Evolutionary conservation across 2,113 vertebrate species (phyloP).

Genomic region (Lanius collurio): DNA sequence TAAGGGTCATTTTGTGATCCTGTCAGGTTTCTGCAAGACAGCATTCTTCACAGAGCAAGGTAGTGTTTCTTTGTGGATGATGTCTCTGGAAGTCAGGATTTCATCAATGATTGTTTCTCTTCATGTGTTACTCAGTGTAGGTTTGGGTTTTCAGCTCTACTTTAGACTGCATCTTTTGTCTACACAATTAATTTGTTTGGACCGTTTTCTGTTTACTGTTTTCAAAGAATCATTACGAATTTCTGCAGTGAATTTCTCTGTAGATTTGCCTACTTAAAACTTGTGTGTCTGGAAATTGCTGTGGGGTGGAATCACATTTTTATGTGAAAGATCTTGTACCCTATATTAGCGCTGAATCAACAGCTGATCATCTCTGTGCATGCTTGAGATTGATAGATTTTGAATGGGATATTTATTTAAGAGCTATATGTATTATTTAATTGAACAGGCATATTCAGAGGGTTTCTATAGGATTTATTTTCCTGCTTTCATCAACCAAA

Average conservation of each 20-base stretch:
- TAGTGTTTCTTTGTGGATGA: accelerated
- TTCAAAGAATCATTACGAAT: background rate
- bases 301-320: background rate
- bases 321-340: background rate
- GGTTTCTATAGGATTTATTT: background rate
- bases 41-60: background rate
- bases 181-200: background rate
- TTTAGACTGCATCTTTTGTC: background rate
- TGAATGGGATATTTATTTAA: background rate
- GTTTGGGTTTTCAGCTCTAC: background rate
- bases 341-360: background rate
- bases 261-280: background rate
- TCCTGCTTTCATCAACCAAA: background rate
- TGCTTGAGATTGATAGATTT: background rate
- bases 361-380: background rate
- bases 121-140: background rate
- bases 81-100: background rate
- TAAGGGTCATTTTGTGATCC: background rate
- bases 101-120: background rate
- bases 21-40: background rate
- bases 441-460: background rate
- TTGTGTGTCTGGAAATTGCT: background rate
- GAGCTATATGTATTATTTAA: background rate
- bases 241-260: background rate
- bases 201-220: background rate